Base-by-base conservation (phyloP, 2,888 invertebrate genomes). In the Amphipoea oculea region DNA sequence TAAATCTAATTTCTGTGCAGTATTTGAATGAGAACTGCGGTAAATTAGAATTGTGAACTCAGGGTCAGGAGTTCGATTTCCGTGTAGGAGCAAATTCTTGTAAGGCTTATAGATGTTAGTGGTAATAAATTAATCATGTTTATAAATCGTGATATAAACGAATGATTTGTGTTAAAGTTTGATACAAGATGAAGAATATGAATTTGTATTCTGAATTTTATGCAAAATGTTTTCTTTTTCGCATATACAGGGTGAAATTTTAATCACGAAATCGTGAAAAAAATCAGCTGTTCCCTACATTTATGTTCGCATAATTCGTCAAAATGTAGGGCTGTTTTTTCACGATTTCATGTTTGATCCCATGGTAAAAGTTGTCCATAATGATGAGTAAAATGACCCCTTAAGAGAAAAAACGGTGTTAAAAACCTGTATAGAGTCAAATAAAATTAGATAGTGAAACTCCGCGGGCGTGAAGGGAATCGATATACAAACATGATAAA, bases 21-120 rank as follows among this genome's bases (percentile, higher is more conserved):
- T 83, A 65, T 80, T 75, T 68, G 62, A 68, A 84, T 76, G 60
- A n/a, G 51, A 75, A 57, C 57, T 75, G 68, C 45, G 23, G 65
- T 73, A 70, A 81, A 84, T 80, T 83, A 72, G 62, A 63, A 71
- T 81, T 66, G 42, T 81, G 66, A 73, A 42, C 57, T 42, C 73
- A 63, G 76, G 76, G 76, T 81, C 68, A 76, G 4, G 23, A 63
- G 65, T 83, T 84, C 76, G 48, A 57, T 84, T 76, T 81, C 85
- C 76, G 57, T 84, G 36, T 73, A 40, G 20, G 23, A 42, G 45
- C 48, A 63, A 63, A 73, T 80, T 76, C 62, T 75, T 69, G 65
- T 40, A 66, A 42, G 62, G 57, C 40, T 62, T 80, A 72, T 12
- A 66, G 62, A 76, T 66, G 80, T 14, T 54, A 11, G 36, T 45